phyloP scores from a whole-genome alignment of 2,113 vertebrate species.

The Heterotilapia buettikoferi region DNA sequence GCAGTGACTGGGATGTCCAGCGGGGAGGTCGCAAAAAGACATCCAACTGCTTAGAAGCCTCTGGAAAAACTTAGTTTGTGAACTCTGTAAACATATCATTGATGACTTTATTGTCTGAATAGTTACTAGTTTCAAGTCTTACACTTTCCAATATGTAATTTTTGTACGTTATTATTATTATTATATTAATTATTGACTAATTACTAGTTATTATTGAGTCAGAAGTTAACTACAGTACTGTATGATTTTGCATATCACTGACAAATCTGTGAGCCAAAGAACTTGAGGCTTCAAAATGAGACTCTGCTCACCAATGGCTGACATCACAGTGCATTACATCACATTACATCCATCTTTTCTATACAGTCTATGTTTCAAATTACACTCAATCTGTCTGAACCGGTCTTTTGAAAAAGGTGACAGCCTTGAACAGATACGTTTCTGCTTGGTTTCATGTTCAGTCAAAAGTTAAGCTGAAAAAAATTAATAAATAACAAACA shows the following conservation, averaged over 20 bases:
- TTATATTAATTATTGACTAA: background rate
- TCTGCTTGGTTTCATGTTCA: background rate
- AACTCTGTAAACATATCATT: background rate
- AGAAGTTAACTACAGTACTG: background rate
- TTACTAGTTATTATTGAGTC: background rate
- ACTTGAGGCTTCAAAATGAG: background rate
- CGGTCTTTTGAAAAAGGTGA: background rate
- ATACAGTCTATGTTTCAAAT: background rate
- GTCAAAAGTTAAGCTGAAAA: background rate
- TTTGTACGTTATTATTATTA: background rate
- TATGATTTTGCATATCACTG: background rate
- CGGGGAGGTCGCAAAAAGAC: background rate
- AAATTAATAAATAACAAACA: fast-evolving
- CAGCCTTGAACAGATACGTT: fast-evolving
- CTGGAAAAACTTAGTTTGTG: background rate
- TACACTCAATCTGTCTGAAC: background rate
- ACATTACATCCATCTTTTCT: background rate
- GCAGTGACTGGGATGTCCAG: background rate
- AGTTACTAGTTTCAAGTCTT: background rate
- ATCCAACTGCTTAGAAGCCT: background rate
- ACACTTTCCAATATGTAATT: background rate
- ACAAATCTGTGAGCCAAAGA: background rate
- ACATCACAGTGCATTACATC: background rate
- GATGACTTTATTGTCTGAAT: background rate
- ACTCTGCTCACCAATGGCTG: background rate